phyloP scores from a whole-genome alignment of 2,797 vertebrate genomes.

The Phataginus tricuspis region DNA sequence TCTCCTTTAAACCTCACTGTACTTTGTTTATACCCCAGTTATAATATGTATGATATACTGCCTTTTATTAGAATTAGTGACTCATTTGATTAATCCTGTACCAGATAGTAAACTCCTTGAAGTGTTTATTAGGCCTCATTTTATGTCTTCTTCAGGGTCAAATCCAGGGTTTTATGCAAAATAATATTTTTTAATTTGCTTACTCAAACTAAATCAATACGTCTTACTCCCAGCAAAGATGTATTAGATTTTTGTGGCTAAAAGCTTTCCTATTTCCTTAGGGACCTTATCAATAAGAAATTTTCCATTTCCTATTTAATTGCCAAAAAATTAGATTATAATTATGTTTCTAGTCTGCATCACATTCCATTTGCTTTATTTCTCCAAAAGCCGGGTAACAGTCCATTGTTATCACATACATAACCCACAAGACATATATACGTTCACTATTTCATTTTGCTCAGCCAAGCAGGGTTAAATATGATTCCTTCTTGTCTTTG shows the following conservation, averaged over 20 bases:
- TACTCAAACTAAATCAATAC: background rate
- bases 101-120: background rate
- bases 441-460: background rate
- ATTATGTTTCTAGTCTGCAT: background rate
- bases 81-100: background rate
- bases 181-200: background rate
- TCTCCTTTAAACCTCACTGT: background rate
- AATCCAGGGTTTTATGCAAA: background rate
- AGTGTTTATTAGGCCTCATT: background rate
- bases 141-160: background rate
- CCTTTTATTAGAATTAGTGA: background rate
- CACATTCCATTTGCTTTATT: background rate
- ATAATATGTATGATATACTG: background rate
- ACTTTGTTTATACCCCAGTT: background rate
- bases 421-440: background rate
- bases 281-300: background rate
- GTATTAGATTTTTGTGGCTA: background rate
- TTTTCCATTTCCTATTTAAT: background rate
- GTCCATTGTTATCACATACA: background rate
- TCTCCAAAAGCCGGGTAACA: background rate
- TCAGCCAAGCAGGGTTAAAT: background rate
- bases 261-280: slow-evolving; percentile 14
- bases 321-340: background rate
- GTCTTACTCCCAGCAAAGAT: background rate
- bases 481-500: background rate